Evolutionary conservation across 1,140 invertebrate genomes (phyloP), one percentile per base, ranked within the genome.

Genomic region (Neodiprion fabricii): DNA sequence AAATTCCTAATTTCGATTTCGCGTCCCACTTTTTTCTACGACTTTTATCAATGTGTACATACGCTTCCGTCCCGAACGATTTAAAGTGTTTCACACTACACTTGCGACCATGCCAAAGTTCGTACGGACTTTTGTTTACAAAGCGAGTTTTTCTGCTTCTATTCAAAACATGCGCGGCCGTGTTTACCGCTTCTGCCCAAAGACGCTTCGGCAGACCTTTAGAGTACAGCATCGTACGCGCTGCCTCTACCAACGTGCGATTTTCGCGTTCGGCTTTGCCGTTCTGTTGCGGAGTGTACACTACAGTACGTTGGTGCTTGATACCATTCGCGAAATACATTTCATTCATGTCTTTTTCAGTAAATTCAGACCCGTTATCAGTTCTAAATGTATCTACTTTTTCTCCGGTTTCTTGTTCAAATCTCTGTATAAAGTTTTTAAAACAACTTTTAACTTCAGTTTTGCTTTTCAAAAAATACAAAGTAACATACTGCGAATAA

Each of bases 401-500:
- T 65, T 77, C 53, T 70, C 70, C 9, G 75, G 78, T 76, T 82
- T 76, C 28, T 79, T 80, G 79, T 81, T 70, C 1, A 74, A 17
- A 17, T 17, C 17, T 17, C 17, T 17, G 17, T 17, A 17, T 17
- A 17, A 17, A 17, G 17, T 17, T n/a, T 17, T 66, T 9, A 40
- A 65, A n/a, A 49, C 79, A 69, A 71, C 74, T 82, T 23, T 79
- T 73, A 1, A 84, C 82, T 69, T 90, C 81, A 74, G 78, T 69
- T 78, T 89, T 90, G 1, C 65, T 70, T 79, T 85, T 84, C 1
- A 89, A 47, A 74, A 89, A 88, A 67, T 85, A 84, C 1, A 87
- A 79, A 1, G 14, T 75, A 17, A 81, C 74, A 73, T 79, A 88
- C 17, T 82, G 77, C 21, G 85, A 85, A 74, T 77, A 83, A 68